phyloP scores from a whole-genome alignment of 1,140 invertebrate genomes.

The Oedothorax gibbosus region DNA sequence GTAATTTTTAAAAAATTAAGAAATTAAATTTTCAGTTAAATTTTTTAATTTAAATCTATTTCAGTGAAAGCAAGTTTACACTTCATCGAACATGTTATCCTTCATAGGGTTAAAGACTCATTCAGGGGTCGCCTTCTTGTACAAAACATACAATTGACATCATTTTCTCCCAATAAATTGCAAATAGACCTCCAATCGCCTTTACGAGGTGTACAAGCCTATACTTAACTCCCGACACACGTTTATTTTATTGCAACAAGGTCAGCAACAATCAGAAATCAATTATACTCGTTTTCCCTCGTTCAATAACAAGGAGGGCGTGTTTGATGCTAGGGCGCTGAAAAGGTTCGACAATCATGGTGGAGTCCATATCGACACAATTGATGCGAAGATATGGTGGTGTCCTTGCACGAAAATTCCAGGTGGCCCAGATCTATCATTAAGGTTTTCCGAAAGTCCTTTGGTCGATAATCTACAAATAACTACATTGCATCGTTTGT shows the following conservation, averaged over 20 bases:
- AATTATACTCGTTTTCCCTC: slow-evolving; percentile 11
- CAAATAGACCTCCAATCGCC: no score
- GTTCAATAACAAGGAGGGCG: slow-evolving; percentile 16
- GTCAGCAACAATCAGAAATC: slow-evolving; percentile 33
- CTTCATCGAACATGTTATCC: no score
- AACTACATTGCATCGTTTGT: slow-evolving; percentile 24
- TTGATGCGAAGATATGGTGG: slow-evolving; percentile 27
- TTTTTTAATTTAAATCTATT: no score
- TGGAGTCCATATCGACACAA: slow-evolving; percentile 20
- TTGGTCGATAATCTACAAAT: slow-evolving; percentile 32
- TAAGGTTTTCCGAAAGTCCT: slow-evolving; percentile 16
- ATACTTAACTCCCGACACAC: background rate
- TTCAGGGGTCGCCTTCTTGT: no score
- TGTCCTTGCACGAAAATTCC: slow-evolving; percentile 16
- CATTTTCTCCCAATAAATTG: no score
- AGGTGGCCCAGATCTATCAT: slow-evolving; percentile 13
- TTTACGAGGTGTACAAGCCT: background rate
- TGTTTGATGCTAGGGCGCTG: slow-evolving; percentile 1
- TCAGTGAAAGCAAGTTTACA: no score
- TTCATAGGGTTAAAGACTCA: no score
- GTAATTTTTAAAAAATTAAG: no score
- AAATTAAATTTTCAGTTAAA: no score
- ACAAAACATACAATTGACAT: no score
- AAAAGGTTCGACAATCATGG: slow-evolving; percentile 8
- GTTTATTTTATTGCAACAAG: slow-evolving; percentile 26